These are phyloP conservation scores for Echiichthys vipera DNA, from an alignment of 2,797 vertebrate genomes.

Conservation along the genomic window DNA sequence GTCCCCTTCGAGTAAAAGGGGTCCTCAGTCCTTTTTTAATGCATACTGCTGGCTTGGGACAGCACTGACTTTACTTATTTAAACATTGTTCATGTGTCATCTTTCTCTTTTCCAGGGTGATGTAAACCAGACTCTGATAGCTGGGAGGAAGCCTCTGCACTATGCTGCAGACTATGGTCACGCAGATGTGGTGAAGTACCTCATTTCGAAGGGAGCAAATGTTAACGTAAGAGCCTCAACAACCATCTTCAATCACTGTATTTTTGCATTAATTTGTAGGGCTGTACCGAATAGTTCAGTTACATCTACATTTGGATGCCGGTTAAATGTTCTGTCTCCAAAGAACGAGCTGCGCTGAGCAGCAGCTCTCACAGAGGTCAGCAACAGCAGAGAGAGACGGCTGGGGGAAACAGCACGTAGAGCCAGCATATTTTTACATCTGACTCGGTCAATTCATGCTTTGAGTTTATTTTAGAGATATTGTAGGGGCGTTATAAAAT, in stretches of 20 bases:
- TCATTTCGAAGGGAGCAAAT: conserved; percentile 94
- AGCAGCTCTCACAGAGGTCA: too few species aligned
- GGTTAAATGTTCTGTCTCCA: too few species aligned
- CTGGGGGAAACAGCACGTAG: too few species aligned
- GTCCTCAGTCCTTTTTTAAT: not conserved
- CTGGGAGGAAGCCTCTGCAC: conserved; percentile 94
- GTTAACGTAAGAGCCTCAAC: conserved; percentile 89
- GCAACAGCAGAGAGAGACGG: too few species aligned
- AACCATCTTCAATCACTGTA: not conserved
- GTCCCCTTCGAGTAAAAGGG: not conserved
- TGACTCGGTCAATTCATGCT: too few species aligned
- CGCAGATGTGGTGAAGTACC: conserved; percentile 89
- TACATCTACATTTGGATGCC: too few species aligned
- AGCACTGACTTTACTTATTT: not conserved
- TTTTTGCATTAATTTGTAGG: conserved; percentile 55
- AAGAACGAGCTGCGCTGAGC: too few species aligned
- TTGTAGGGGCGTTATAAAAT: too few species aligned
- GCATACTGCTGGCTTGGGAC: not conserved
- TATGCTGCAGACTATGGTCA: conserved; percentile 95
- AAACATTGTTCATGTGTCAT: not conserved
- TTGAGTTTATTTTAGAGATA: too few species aligned
- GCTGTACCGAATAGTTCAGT: too few species aligned
- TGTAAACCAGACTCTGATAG: conserved; percentile 91
- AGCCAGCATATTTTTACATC: too few species aligned
- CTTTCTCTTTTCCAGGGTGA: conserved; percentile 84